phyloP scores from a whole-genome alignment of 2,888 invertebrate species.

The Andrena haemorrhoa region DNA sequence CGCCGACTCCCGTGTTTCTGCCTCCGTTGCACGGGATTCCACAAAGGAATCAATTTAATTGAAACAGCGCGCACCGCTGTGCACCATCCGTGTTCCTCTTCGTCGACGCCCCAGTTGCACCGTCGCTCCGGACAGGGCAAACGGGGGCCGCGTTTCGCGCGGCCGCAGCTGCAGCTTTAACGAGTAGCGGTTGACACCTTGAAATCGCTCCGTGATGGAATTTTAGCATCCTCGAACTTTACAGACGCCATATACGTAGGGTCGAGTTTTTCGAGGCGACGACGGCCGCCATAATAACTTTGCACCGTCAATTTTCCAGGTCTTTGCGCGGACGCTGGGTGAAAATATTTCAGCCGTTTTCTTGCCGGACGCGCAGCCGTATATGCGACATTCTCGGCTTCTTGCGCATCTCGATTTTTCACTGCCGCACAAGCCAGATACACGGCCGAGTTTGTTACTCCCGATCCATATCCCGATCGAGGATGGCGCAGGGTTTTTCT shows the following conservation, averaged over 20 bases:
- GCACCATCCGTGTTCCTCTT: background rate
- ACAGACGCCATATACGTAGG: constrained; percentile 58
- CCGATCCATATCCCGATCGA: background rate
- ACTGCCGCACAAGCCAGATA: background rate
- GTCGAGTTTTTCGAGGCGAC: constrained; percentile 54
- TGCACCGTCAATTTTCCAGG: constrained; percentile 62
- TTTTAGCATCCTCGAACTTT: constrained; percentile 62
- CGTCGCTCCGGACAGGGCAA: constrained; percentile 12
- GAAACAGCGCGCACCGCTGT: constrained; percentile 1
- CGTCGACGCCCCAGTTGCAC: constrained; percentile 12
- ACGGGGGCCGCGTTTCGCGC: constrained; percentile 39
- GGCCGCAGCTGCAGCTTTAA: constrained; percentile 36
- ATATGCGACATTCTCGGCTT: constrained; percentile 41
- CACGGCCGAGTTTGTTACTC: background rate
- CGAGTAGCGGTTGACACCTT: constrained; percentile 67
- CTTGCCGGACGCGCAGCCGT: constrained; percentile 20
- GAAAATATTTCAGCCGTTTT: constrained; percentile 41
- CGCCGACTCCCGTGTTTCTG: background rate
- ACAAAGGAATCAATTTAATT: constrained; percentile 21
- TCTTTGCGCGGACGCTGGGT: constrained; percentile 25
- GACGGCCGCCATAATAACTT: constrained; percentile 44
- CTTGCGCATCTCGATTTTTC: constrained; percentile 36
- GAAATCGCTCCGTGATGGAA: constrained; percentile 66
- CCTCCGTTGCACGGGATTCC: background rate
- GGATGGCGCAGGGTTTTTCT: too few species aligned